Base-by-base conservation (phyloP, 2,113 vertebrate species). In the Tachysurus fulvidraco region DNA sequence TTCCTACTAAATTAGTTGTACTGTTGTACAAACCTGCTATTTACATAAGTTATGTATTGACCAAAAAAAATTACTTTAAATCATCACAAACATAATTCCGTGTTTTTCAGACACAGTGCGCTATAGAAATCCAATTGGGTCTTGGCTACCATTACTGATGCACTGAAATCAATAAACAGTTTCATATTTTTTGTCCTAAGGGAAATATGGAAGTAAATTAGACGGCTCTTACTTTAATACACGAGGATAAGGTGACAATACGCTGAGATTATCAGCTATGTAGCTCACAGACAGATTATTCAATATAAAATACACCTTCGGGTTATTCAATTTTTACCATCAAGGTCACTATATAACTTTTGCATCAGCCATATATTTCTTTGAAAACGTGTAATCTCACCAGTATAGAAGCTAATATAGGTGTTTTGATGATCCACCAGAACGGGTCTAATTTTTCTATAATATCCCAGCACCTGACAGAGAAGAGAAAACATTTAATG, bases 381-480 rank as follows among this genome's bases (percentile, higher is more conserved):
- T 50, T 52, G 23, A 77, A 55, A 17, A 19, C 9, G 71, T 54
- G 21, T 59, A 19, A 88, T 91, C 94, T 96, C 94, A 99, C 98
- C 96, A 98, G 92, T 91, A 99, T 98, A 86, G 97, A 99, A 46
- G 95, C 92, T 92, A 98, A 93, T 94, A 99, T 97, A 30, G 98
- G 98, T 5, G 94, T 94, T 94, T 96, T 98, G 92, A 99, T 98
- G 94, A 99, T 99, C 98, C 97, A 99, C 98, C 98, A 99, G 87
- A 96, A 93, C 0, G 94, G 90, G 86, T 97, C 96, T 1, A 93
- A 93, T 67, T 89, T 94, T 83, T 95, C 92, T 74, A 97, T 96
- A 88, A 95, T 93, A 91, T 99, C 94, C 98, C 98, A 99, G 95
- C 98, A 99, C 88, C 98, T 99, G 91, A 28, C 1, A 84, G 59